Evolutionary conservation across 1,140 invertebrate species (phyloP).

Genomic region (Chrysomallon squamiferum): DNA sequence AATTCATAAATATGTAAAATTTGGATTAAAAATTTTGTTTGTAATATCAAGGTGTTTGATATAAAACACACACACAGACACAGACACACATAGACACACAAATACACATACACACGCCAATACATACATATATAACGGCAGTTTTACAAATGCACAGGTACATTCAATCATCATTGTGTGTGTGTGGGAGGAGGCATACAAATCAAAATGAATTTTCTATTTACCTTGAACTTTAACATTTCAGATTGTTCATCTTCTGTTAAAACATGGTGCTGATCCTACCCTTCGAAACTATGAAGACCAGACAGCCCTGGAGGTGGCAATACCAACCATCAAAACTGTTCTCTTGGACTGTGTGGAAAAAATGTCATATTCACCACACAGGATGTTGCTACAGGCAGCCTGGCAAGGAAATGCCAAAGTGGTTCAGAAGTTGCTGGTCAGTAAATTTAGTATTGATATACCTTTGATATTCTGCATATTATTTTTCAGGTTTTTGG

Average conservation of each 20-base stretch:
- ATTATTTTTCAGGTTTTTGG: too few relatives aligned
- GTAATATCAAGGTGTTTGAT: too few relatives aligned
- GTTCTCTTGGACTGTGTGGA: conserved; percentile 55
- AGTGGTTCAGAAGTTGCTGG: conserved; percentile 52
- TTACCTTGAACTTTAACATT: too few relatives aligned
- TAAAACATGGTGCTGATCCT: conserved; percentile 58
- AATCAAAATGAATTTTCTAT: too few relatives aligned
- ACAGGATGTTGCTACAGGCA: conserved; percentile 54
- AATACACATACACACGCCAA: too few relatives aligned
- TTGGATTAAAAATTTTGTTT: background rate
- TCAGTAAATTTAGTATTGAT: conserved; percentile 26
- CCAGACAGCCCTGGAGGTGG: conserved; percentile 56
- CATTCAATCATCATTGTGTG: too few relatives aligned
- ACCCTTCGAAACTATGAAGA: conserved; percentile 59
- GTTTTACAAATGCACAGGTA: too few relatives aligned
- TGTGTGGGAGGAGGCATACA: too few relatives aligned
- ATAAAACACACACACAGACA: too few relatives aligned
- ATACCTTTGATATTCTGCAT: background rate
- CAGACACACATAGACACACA: too few relatives aligned
- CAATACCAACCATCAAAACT: conserved; percentile 47
- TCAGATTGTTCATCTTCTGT: conserved; percentile 56
- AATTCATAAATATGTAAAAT: background rate
- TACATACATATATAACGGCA: too few relatives aligned
- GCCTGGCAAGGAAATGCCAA: conserved; percentile 59
- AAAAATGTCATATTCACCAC: conserved; percentile 38